Base-by-base conservation (phyloP, 2,113 vertebrate genomes). In the Eubucco bourcierii region DNA sequence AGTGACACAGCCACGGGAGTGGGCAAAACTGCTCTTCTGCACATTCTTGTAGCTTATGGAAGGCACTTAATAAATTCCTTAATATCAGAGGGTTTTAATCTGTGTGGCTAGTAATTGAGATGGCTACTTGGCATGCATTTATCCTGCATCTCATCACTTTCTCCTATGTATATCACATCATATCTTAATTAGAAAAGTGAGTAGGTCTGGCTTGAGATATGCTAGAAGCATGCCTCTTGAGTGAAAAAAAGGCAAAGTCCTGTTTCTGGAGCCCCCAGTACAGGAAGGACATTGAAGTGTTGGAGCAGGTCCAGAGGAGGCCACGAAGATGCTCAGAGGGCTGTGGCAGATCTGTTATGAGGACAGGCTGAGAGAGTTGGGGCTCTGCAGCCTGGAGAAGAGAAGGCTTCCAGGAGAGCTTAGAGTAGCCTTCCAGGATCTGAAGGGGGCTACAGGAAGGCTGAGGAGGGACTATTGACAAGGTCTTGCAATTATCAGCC, bases 121-220 rank as follows among this genome's bases (percentile, higher is more conserved):
- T 94, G 0, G 12, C 81, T 92, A 31, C 55, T 87, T 96, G 95
- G 89, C 93, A 88, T 75, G n/a, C 76, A 83, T 83, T 94, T 80
- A 80, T 91, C n/a, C 68, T 76, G 76, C 93, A 87, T 85, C 85
- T 95, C 91, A 89, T 93, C 87, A 88, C 83, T 80, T 29, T 80
- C 76, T 90, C 82, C 73, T 68, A 80, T 89, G 79, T 79, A 80
- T 83, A 93, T 85, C 84, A 71, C 72, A 95, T 87, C 71, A 33
- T 55, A 85, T 88, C 90, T 94, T 93, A 94, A 96, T 94, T 88
- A 94, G 91, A 95, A 94, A 94, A 95, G 68, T 91, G 84, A 93
- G 87, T 67, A 85, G 80, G 65, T 91, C 87, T 91, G 76, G 74
- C 61, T 91, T 86, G 73, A 75, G 90, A 85, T 88, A 85, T 68